A percentile compares a stretch with the other conserved stretches of the same genome.
Evolutionary conservation across 2,797 vertebrate species (phyloP).

Genomic region (Ataeniobius toweri): DNA sequence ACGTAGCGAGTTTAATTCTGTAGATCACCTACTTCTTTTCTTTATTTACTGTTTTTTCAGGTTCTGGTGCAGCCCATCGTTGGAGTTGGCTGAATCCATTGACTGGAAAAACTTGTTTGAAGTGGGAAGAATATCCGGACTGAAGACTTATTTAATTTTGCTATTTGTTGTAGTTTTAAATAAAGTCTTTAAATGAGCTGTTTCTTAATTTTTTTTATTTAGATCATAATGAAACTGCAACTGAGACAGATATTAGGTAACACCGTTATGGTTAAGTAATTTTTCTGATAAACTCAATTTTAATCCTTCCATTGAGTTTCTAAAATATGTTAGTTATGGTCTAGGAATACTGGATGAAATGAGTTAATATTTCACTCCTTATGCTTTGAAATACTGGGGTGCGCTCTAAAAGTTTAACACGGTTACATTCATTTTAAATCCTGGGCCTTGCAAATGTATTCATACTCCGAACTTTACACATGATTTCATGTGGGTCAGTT

Average conservation of each 20-base stretch:
- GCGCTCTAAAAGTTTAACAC: not conserved
- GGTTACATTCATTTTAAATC: not conserved
- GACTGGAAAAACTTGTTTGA: slow-evolving; percentile 14
- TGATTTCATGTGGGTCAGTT: not conserved
- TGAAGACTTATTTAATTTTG: slow-evolving; percentile 18
- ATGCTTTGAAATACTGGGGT: not conserved
- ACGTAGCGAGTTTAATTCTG: not conserved
- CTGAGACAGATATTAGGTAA: not conserved
- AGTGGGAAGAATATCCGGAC: slow-evolving; percentile 5
- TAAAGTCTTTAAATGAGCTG: slow-evolving; percentile 42
- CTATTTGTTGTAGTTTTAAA: slow-evolving; percentile 33
- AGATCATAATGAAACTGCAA: not conserved
- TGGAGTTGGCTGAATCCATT: not conserved
- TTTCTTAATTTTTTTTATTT: not conserved
- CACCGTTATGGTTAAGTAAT: not conserved
- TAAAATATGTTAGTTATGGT: not conserved
- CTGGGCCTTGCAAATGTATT: not conserved
- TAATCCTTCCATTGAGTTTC: not conserved
- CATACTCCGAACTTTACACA: not conserved
- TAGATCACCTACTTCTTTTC: not conserved
- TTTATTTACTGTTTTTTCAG: slow-evolving; percentile 32
- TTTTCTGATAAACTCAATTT: not conserved
- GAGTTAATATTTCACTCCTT: not conserved
- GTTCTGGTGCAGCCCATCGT: slow-evolving; percentile 18
- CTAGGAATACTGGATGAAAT: not conserved